Percentiles rank a stretch among this genome's conserved stretches.
phyloP scores from a whole-genome alignment of 2,797 vertebrate genomes.

The Danio choprae region DNA sequence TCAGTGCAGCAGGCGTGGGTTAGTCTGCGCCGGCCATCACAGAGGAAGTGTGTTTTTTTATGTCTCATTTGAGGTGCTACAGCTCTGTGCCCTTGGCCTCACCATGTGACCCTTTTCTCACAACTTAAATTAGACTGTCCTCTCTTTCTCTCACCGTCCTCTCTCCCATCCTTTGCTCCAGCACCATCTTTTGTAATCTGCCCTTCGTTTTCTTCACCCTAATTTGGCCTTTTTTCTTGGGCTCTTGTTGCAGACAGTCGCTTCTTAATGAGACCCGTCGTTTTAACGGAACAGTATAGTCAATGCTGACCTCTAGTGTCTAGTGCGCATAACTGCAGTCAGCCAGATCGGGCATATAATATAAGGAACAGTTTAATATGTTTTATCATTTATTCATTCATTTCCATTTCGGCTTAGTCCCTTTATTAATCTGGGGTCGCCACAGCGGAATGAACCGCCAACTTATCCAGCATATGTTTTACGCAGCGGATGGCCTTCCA shows the following conservation, averaged over 20 bases:
- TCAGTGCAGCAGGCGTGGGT: slow-evolving; percentile 7
- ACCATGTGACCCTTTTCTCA: slow-evolving; percentile 41
- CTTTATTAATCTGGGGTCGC: too few relatives aligned
- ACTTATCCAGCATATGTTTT: too few relatives aligned
- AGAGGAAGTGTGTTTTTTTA: slow-evolving; percentile 3
- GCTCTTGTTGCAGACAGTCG: slow-evolving; percentile 8
- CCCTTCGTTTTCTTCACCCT: slow-evolving; percentile 10
- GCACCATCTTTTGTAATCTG: slow-evolving; percentile 13
- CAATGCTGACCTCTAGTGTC: slow-evolving; percentile 54
- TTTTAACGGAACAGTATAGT: slow-evolving; percentile 8
- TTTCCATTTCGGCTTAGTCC: too few relatives aligned
- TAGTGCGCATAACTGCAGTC: not conserved
- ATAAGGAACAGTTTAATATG: not conserved
- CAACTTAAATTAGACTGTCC: slow-evolving; percentile 48
- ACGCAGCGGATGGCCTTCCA: too few relatives aligned
- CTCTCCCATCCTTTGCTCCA: slow-evolving; percentile 13
- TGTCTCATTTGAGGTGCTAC: slow-evolving; percentile 36
- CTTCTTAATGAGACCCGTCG: not conserved
- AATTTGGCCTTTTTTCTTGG: slow-evolving; percentile 14
- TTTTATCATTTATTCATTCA: too few relatives aligned
- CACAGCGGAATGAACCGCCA: too few relatives aligned
- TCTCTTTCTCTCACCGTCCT: slow-evolving; percentile 38
- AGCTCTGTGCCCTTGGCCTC: slow-evolving; percentile 37
- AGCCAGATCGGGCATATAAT: not conserved
- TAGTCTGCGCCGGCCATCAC: slow-evolving; percentile 20